Evolutionary conservation across 2,113 vertebrate genomes (phyloP), one percentile per base, ranked within the genome.

Genomic region (Scytalopus superciliaris): DNA sequence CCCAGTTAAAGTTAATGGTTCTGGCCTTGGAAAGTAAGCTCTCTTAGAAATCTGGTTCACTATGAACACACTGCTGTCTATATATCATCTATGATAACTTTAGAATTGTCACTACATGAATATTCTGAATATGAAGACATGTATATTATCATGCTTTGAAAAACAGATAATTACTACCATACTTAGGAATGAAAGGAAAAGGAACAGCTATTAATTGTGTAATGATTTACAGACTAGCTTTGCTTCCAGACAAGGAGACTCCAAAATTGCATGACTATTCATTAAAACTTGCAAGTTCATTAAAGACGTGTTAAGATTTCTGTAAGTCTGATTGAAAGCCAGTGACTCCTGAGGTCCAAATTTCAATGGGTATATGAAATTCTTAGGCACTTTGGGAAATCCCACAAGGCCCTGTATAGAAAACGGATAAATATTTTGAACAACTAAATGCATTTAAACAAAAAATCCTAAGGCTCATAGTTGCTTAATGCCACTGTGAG

Each of bases 161-260:
- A 96, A 93, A 95, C 67, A 95, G 84, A 95, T 95, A 94, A 96
- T 97, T 93, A 50, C 81, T 93, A 92, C 89, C 94, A 96, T 91
- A 94, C 63, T 91, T 89, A 75, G 69, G 68, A 93, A 88, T 31
- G 81, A 95, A 94, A 95, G 80, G 86, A 84, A 7, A 94, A 90
- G 44, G 68, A 94, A 87, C 82, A 96, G 78, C 93, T 95, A 95
- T 96, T 96, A 95, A 91, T 94, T 91, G 82, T 70, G 75, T 91
- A 93, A 96, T 83, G 93, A 95, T 90, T 92, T 93, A 93, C 89
- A 93, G 92, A 64, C 77, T 31, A 88, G 75, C 85, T 91, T 83
- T 91, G 31, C 62, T 94, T 96, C 94, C 66, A 93, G 94, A 92
- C 95, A 88, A 91, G 44, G 87, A 76, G 95, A 86, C 93, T 96